Percentiles rank a stretch among this genome's conserved stretches.
Conservation (phyloP, 2,797 vertebrate species). For the Telmatherina bonti region DNA sequence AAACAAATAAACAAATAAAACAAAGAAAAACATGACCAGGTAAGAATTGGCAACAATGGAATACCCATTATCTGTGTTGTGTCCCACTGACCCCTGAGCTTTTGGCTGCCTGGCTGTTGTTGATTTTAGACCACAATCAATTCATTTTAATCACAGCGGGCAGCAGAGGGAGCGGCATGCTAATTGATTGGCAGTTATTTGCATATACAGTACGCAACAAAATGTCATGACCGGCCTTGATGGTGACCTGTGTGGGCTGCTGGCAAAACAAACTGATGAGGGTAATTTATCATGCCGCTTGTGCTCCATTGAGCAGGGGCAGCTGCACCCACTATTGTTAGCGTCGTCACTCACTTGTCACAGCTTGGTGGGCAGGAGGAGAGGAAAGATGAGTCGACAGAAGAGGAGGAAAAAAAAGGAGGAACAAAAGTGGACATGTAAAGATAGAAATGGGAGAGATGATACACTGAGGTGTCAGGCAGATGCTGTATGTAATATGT, state of each 20-base stretch:
- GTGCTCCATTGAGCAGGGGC: conserved; percentile 60
- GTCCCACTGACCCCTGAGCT: conserved; percentile 82
- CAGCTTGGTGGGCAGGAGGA: conserved; percentile 42
- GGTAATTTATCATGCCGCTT: conserved; percentile 84
- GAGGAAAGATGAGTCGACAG: conserved; percentile 41
- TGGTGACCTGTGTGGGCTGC: conserved; percentile 81
- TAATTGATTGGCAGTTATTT: conserved; percentile 90
- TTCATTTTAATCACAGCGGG: conserved; percentile 87
- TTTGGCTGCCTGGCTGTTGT: conserved; percentile 79
- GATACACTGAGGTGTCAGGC: conserved; percentile 12
- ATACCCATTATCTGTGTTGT: conserved; percentile 29
- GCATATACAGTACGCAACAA: conserved; percentile 83
- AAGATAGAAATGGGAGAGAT: conserved; percentile 21
- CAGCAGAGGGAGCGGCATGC: conserved; percentile 65
- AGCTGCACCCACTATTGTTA: conserved; percentile 77
- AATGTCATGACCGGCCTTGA: conserved; percentile 82
- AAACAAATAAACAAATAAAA: no score
- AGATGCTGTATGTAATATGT: conserved; percentile 6
- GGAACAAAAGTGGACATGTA: conserved; percentile 32
- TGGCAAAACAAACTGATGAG: conserved; percentile 83
- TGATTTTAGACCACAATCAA: conserved; percentile 83
- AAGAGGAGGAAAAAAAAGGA: conserved; percentile 22
- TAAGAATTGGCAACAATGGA: conserved; percentile 28
- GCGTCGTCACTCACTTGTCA: conserved; percentile 85
- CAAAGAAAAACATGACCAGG: conserved; percentile 6